Percentiles rank a stretch among this genome's conserved stretches.
Evolutionary conservation across 2,888 invertebrate species (phyloP).

Genomic region (Parnassius smintheus): DNA sequence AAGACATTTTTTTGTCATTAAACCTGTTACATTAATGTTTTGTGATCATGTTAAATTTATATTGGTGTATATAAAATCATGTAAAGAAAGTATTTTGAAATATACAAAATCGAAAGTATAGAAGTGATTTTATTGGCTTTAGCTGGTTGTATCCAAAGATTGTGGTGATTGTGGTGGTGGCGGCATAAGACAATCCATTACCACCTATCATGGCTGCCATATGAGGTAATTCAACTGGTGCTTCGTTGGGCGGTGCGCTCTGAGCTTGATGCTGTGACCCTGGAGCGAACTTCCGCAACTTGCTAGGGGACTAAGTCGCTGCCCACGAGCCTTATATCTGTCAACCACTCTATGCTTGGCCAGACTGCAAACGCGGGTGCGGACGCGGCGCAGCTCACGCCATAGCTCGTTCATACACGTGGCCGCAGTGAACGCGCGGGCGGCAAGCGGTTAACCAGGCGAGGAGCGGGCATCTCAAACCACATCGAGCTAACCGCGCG

Average conservation of each 20-base stretch:
- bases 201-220: conserved; percentile 92
- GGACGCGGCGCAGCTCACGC: too few species aligned
- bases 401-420: too few species aligned
- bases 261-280: conserved; percentile 90
- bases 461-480: too few species aligned
- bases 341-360: too few species aligned
- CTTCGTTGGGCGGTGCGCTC: conserved; percentile 94
- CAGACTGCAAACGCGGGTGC: too few species aligned
- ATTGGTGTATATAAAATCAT: conserved; percentile 49
- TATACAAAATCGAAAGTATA: conserved; percentile 36
- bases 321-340: conserved; percentile 93
- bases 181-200: too few species aligned
- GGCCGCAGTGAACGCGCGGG: too few species aligned
- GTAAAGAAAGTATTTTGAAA: conserved; percentile 49
- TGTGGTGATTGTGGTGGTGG: too few species aligned
- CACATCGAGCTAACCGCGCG: too few species aligned
- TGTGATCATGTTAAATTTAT: conserved; percentile 56
- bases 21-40: conserved; percentile 23
- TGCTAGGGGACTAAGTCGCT: conserved; percentile 93
- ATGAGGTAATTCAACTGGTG: conserved; percentile 92
- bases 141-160: too few species aligned
- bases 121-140: background rate
- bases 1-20: conserved; percentile 38
- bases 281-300: conserved; percentile 90
- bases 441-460: too few species aligned